Percentiles rank a stretch among this genome's conserved stretches.
phyloP scores from a whole-genome alignment of 2,888 invertebrate genomes.

The Eugnorisma glareosa region DNA sequence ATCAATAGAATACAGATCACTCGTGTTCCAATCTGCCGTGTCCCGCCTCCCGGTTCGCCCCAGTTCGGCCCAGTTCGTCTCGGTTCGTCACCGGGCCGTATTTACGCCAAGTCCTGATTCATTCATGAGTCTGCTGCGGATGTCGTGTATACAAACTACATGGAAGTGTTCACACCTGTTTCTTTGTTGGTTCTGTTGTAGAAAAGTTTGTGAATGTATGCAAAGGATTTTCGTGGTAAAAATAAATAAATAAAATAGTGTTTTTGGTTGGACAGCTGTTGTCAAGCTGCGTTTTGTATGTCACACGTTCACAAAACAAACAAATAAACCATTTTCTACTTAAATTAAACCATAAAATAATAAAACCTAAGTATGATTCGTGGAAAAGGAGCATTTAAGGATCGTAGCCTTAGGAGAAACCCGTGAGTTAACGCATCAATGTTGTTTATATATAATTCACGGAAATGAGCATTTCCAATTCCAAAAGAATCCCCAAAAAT shows the following conservation, averaged over 20 bases:
- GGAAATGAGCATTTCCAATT: background rate
- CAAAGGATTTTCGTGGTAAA: background rate
- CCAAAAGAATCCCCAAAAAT: slow-evolving; percentile 1
- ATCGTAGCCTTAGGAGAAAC: background rate
- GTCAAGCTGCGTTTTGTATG: background rate
- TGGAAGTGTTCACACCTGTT: slow-evolving; percentile 36
- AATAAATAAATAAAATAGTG: slow-evolving; percentile 5
- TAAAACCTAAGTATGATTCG: background rate
- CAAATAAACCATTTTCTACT: background rate
- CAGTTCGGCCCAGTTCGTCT: slow-evolving; percentile 10
- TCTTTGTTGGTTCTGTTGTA: background rate
- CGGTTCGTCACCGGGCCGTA: slow-evolving; percentile 30
- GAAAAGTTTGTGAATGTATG: slow-evolving; percentile 21
- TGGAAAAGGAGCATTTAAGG: background rate
- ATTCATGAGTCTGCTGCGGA: slow-evolving; percentile 65
- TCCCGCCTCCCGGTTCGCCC: slow-evolving; percentile 6
- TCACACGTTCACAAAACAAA: background rate
- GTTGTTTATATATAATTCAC: background rate
- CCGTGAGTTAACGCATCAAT: background rate
- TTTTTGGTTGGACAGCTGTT: background rate
- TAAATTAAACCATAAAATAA: background rate
- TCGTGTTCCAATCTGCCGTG: slow-evolving; percentile 35
- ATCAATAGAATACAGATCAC: slow-evolving; percentile 46
- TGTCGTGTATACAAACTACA: slow-evolving; percentile 18
- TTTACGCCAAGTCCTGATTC: slow-evolving; percentile 58